phyloP scores from a whole-genome alignment of 2,113 vertebrate species.

The Pycnonotus jocosus region DNA sequence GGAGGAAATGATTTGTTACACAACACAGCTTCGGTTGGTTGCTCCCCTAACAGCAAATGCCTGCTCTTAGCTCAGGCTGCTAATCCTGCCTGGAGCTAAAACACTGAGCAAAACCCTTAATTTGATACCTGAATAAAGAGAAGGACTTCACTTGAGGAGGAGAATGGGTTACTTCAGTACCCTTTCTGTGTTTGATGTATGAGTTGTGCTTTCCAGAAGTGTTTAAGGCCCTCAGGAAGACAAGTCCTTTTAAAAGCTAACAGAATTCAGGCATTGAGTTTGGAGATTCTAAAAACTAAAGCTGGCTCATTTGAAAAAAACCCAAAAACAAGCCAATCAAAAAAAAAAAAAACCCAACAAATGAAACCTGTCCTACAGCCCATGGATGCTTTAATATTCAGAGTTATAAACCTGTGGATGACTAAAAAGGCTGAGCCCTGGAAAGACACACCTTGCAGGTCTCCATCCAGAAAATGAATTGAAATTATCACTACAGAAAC shows the following conservation, averaged over 20 bases:
- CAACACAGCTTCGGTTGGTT: background rate
- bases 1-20: constrained; percentile 30
- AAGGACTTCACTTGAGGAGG: background rate
- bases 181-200: background rate
- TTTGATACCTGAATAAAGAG: background rate
- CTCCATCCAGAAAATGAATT: background rate
- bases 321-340: background rate
- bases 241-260: background rate
- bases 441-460: background rate
- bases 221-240: background rate
- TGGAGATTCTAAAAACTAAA: background rate
- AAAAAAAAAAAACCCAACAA: background rate
- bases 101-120: background rate
- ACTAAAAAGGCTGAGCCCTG: background rate
- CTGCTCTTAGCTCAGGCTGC: background rate
- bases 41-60: background rate
- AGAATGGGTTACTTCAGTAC: background rate
- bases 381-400: background rate
- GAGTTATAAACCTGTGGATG: background rate
- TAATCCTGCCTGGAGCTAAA: background rate
- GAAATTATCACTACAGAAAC: background rate
- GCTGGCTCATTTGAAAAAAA: background rate
- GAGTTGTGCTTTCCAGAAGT: background rate
- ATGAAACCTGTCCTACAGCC: background rate
- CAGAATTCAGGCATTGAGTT: background rate